Base-by-base conservation (phyloP, 2,113 vertebrate genomes). In the Macquaria australasica region DNA sequence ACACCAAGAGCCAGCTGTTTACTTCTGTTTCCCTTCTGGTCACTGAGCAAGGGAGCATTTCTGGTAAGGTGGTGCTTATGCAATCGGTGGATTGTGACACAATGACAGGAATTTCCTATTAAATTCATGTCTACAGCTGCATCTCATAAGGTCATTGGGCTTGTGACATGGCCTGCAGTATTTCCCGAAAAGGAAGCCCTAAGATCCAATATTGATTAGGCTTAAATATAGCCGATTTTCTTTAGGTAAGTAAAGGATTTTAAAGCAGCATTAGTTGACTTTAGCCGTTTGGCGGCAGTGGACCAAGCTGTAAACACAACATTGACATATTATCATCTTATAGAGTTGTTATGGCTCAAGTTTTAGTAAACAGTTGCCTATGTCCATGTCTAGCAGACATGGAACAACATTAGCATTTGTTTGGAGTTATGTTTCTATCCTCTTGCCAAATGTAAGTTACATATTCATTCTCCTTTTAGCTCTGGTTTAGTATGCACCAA, bases 1-100 rank as follows among this genome's bases (percentile, higher is more conserved):
- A 64, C 7, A 77, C 56, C 53, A 58, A 77, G 34, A 87, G 69
- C 59, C 63, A 66, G 84, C 60, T 56, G 55, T 77, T 92, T 79
- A 88, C 88, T 77, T 91, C 87, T 51, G 85, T 78, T 92, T 79
- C 83, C 82, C 83, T 90, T 93, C 83, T 90, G 90, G 88, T 91
- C 88, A 90, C 75, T 51, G 86, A 90, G 67, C 28, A 76, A 58
- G 74, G 51, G 71, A 75, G 68, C 77, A 71, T 82, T 92, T 92
- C 88, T 88, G 87, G 85, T 79, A 91, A 92, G 43, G 77, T 76
- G 72, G 23, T 1, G 34, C 50, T 93, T 93, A 87, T 23, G 83
- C 79, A 93, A 93, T 82, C 45, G 5, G 37, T 34, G 23, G 25
- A 73, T 48, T 71, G 70, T 85, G 84, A 90, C 79, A 55, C 85